phyloP scores from a whole-genome alignment of 2,113 vertebrate species.

The Eudyptes chrysolophus region DNA sequence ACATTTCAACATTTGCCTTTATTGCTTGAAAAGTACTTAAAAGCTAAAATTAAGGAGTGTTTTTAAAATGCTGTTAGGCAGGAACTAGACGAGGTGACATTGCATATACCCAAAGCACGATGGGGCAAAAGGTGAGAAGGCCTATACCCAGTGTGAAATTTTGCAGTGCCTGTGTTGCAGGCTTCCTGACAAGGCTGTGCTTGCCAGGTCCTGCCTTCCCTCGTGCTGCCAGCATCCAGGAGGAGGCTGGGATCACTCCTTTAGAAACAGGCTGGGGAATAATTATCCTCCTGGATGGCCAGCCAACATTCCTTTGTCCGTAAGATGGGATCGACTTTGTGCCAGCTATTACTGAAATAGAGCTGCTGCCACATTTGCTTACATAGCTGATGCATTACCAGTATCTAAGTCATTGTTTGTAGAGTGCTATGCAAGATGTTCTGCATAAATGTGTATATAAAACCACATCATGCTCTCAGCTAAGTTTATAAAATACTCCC shows the following conservation, averaged over 20 bases:
- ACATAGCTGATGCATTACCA: slow-evolving; percentile 12
- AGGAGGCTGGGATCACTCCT: neutral
- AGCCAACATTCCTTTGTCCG: neutral
- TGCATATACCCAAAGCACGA: fast-evolving
- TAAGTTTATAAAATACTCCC: neutral
- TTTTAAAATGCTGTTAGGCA: neutral
- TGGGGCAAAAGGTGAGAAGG: neutral
- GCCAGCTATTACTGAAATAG: neutral
- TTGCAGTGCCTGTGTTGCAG: neutral
- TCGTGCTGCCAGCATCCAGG: neutral
- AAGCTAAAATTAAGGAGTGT: neutral
- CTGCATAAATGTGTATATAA: neutral
- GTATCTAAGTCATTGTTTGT: neutral
- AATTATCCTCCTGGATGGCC: neutral
- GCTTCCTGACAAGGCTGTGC: neutral
- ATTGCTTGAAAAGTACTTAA: neutral
- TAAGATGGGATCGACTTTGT: neutral
- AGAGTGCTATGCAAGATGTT: neutral
- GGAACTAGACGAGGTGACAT: neutral
- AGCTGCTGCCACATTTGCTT: slow-evolving; percentile 30
- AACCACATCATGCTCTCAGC: neutral
- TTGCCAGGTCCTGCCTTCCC: neutral
- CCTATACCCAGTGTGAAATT: fast-evolving
- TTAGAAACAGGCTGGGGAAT: neutral
- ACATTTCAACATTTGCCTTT: neutral